These are phyloP conservation scores for Phrynocephalus vlangalii DNA, from an alignment of 2,797 vertebrate species.

Conservation along the genomic window DNA sequence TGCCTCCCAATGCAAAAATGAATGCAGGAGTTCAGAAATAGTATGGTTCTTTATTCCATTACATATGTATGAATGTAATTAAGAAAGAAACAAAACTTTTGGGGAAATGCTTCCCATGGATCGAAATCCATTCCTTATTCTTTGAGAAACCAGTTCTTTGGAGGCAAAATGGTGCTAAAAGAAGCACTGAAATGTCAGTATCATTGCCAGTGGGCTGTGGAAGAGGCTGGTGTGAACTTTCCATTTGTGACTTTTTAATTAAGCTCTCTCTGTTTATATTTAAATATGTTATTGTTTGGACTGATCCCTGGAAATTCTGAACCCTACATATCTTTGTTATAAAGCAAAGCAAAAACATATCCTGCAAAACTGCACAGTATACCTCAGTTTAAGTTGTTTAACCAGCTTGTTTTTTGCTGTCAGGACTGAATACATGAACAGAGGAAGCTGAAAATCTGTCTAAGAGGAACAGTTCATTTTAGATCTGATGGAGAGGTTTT, in stretches of 20 bases:
- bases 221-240: no score
- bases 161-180: not conserved
- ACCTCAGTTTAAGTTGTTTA: conserved; percentile 8
- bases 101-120: no score
- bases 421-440: not conserved
- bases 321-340: not conserved
- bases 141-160: not conserved
- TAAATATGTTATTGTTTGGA: no score
- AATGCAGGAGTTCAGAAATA: no score
- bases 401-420: not conserved
- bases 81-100: no score
- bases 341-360: not conserved
- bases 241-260: no score
- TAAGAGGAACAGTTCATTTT: conserved; percentile 13
- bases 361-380: not conserved
- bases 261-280: no score
- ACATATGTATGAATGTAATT: no score
- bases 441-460: not conserved
- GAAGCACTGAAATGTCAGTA: not conserved
- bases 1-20: no score
- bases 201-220: no score
- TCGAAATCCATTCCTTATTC: not conserved
- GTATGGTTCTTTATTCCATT: no score
- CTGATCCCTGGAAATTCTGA: not conserved
- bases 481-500: not conserved